Evolutionary conservation across 30 jellyfish, hydroid and myxozoan genomes (phyloP).

Genomic region (Pelagia noctiluca): DNA sequence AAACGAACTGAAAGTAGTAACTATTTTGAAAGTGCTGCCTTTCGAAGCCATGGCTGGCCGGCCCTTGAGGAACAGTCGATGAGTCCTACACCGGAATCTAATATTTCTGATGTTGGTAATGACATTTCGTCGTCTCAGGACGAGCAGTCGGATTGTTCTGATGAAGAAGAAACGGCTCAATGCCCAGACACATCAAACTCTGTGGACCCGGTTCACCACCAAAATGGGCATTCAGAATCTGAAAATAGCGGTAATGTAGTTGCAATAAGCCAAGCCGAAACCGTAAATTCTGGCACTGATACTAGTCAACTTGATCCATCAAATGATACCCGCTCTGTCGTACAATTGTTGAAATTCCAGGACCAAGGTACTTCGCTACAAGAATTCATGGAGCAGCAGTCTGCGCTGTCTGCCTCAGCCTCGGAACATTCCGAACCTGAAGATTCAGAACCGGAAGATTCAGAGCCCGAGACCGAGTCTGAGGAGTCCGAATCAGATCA

Average conservation of each 20-base stretch:
- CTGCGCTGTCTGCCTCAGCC: conserved; percentile 2
- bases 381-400: conserved; percentile 55
- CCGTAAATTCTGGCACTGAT: too few relatives aligned
- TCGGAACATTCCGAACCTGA: conserved; percentile 22
- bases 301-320: too few relatives aligned
- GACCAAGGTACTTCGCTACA: conserved; percentile 48
- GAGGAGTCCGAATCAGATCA: conserved; percentile 5
- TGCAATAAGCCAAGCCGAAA: too few relatives aligned
- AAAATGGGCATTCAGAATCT: too few relatives aligned
- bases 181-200: too few relatives aligned
- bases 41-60: conserved; percentile 68
- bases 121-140: conserved; percentile 58
- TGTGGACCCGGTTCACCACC: too few relatives aligned
- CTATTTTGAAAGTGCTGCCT: conserved; percentile 74
- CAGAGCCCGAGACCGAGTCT: conserved; percentile 4
- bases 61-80: neutral
- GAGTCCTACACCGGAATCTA: conserved; percentile 30
- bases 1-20: conserved; percentile 48
- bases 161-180: conserved; percentile 46
- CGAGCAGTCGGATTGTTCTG: conserved; percentile 58
- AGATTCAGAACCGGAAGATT: conserved; percentile 3
- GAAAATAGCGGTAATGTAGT: too few relatives aligned
- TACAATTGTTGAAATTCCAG: conserved; percentile 36
- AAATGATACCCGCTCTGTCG: neutral
- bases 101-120: conserved; percentile 29